Evolutionary conservation across 2,797 vertebrate genomes (phyloP).

Genomic region (Girardinus metallicus): DNA sequence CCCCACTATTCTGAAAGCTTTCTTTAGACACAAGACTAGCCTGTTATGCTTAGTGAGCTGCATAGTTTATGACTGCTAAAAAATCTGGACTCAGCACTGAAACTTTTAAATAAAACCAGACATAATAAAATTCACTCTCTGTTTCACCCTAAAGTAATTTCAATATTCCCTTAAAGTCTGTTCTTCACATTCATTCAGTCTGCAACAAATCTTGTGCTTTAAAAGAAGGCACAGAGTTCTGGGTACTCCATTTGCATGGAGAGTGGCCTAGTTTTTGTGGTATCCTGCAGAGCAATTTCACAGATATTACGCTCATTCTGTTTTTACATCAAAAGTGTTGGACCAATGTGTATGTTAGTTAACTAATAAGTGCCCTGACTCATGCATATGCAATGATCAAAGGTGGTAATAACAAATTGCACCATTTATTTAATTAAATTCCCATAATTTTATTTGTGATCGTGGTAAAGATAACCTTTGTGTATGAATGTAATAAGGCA

Average conservation of each 20-base stretch:
- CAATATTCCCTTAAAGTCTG: not conserved
- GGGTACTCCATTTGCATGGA: not conserved
- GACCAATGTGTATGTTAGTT: not conserved
- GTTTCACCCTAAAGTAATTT: not conserved
- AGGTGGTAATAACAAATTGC: not conserved
- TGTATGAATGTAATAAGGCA: not conserved
- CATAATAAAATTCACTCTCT: not conserved
- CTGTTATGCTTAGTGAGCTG: not conserved
- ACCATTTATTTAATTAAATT: not conserved
- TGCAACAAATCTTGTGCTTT: not conserved
- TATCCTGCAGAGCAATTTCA: not conserved
- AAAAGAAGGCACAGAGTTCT: not conserved
- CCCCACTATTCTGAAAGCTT: not conserved
- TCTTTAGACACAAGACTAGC: not conserved
- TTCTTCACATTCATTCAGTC: not conserved
- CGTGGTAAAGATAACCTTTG: not conserved
- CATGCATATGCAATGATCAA: not conserved
- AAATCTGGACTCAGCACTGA: not conserved
- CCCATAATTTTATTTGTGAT: not conserved
- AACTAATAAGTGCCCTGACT: not conserved
- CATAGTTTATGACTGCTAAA: not conserved
- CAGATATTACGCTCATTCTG: not conserved
- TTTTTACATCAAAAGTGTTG: conserved; percentile 3
- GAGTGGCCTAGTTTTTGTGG: not conserved
- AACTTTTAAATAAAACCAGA: not conserved